phyloP scores from a whole-genome alignment of 2,797 vertebrate genomes.

The Lacerta bilineata region DNA sequence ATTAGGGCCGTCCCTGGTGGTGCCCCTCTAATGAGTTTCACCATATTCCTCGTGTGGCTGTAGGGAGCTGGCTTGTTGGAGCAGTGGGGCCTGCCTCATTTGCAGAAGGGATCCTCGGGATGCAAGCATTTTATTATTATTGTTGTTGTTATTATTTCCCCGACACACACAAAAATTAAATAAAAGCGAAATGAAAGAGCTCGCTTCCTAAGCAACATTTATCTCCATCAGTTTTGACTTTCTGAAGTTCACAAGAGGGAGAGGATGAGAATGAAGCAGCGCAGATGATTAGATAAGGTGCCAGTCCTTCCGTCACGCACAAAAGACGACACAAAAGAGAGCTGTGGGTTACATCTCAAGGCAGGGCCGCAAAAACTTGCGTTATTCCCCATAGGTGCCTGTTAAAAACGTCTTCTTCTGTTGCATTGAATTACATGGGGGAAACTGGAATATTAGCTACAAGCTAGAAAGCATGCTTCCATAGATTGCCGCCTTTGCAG shows the following conservation, averaged over 20 bases:
- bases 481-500: slow-evolving; percentile 10
- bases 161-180: neutral
- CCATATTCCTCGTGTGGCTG: slow-evolving; percentile 75
- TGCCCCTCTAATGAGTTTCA: slow-evolving; percentile 67
- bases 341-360: slow-evolving; percentile 44
- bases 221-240: slow-evolving; percentile 52
- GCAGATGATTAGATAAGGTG: slow-evolving; percentile 34
- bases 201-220: slow-evolving; percentile 62
- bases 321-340: neutral
- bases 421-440: slow-evolving; percentile 37
- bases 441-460: neutral
- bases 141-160: too few species aligned
- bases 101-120: slow-evolving; percentile 63
- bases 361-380: slow-evolving; percentile 28
- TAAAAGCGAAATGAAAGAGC: slow-evolving; percentile 44
- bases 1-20: slow-evolving; percentile 73
- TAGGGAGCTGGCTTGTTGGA: slow-evolving; percentile 69
- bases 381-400: slow-evolving; percentile 32
- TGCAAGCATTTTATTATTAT: slow-evolving; percentile 28
- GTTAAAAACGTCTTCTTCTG: neutral
- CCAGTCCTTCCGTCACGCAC: slow-evolving; percentile 35
- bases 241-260: slow-evolving; percentile 31
- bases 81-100: slow-evolving; percentile 66
- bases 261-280: neutral
- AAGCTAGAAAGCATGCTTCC: slow-evolving; percentile 36